phyloP scores from a whole-genome alignment of 2,113 vertebrate genomes.

The Sander lucioperca region DNA sequence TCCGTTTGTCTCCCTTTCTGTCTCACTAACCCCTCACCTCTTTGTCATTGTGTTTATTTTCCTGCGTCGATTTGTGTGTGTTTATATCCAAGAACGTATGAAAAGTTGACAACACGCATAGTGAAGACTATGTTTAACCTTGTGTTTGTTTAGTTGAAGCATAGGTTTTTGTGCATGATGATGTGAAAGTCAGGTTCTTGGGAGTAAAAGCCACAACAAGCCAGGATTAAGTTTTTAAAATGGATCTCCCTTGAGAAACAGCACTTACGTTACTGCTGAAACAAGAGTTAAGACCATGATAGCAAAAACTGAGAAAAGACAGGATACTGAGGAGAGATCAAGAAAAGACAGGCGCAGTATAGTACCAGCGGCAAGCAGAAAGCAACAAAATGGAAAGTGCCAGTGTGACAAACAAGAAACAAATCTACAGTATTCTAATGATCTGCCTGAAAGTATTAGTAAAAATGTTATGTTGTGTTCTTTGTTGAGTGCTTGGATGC shows the following conservation, averaged over 20 bases:
- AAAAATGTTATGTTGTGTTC: too few species aligned
- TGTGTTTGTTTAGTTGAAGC: constrained; percentile 14
- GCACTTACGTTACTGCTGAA: not conserved
- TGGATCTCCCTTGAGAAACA: not conserved
- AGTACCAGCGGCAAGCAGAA: not conserved
- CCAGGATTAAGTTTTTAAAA: not conserved
- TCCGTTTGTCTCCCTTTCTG: constrained; percentile 51
- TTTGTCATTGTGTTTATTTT: constrained; percentile 53
- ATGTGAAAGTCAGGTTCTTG: not conserved
- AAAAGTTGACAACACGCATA: constrained; percentile 22
- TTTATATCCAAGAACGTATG: constrained; percentile 29
- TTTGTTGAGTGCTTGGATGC: not conserved
- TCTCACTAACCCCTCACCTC: constrained; percentile 51
- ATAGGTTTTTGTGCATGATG: not conserved
- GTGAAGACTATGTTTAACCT: constrained; percentile 4
- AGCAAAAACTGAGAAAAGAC: not conserved
- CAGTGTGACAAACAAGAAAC: constrained; percentile 11
- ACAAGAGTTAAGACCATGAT: not conserved
- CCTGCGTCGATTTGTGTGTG: constrained; percentile 1
- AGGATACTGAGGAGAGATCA: constrained; percentile 3
- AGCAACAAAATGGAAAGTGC: not conserved
- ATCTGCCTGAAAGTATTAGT: not conserved
- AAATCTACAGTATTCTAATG: constrained; percentile 11
- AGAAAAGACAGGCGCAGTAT: not conserved
- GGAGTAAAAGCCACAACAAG: not conserved